Evolutionary conservation across 2,113 vertebrate species (phyloP), one percentile per base, ranked within the genome.

Genomic region (Acinonyx jubatus): DNA sequence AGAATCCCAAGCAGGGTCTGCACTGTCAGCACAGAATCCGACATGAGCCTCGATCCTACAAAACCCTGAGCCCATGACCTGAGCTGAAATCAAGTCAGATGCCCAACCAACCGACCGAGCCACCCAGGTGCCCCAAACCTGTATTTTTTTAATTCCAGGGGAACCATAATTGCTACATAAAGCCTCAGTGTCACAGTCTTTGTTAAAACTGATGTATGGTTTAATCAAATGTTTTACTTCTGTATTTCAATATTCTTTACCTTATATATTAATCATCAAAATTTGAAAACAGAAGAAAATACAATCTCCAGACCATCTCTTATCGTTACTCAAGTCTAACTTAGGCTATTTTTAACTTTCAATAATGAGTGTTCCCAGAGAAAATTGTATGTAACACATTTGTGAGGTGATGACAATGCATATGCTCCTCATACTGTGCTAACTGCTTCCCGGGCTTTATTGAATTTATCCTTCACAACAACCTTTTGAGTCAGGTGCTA

Each of bases 181-280:
- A 80, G 19, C 14, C 27, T 81, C 45, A 13, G 5, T 29, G 10
- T 66, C 71, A 81, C 4, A 48, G 9, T 91, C 18, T 29, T 88
- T 80, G 48, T 45, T 96, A 80, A 95, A 31, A 95, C 1, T 15
- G 15, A 80, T 65, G 13, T 38, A 88, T 52, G 1, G 25, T 88
- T 93, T 95, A 90, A 96, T 55, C 4, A 45, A 65, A 33, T 71
- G 36, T 27, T 93, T 96, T 80, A 45, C 80, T 89, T 89, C 71
- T 91, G 4, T 25, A 81, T 69, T 91, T 92, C 33, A 88, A 27
- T 68, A 85, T 89, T 81, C 14, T 90, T 82, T 80, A 50, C 48
- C 63, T 94, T 41, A 96, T 95, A 95, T 71, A 86, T 31, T 96
- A 95, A 63, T 88, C 3, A 38, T 78, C 38, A 55, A 68, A 95